phyloP scores from a whole-genome alignment of 2,888 invertebrate species.

The Diaprepes abbreviatus region DNA sequence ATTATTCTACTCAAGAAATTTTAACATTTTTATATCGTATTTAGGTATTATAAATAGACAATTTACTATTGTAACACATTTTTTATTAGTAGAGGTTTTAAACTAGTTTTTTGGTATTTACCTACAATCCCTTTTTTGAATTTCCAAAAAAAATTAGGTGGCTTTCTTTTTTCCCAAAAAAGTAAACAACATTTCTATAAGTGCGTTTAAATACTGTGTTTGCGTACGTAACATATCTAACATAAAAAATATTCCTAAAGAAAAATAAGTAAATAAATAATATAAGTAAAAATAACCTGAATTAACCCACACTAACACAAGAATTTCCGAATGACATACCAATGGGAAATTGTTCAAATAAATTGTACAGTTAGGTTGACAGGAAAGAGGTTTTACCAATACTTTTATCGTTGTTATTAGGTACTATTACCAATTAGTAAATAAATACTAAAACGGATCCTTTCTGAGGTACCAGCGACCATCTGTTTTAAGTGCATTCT shows the following conservation, averaged over 20 bases:
- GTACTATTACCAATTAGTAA: conserved; percentile 37
- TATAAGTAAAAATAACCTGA: too few relatives aligned
- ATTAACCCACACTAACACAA: too few relatives aligned
- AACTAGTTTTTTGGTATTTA: not conserved
- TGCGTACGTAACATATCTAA: too few relatives aligned
- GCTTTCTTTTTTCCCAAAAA: too few relatives aligned
- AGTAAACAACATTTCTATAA: too few relatives aligned
- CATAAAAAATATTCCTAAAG: too few relatives aligned
- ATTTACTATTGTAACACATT: conserved; percentile 7
- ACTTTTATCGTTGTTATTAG: conserved; percentile 3
- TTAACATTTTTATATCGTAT: not conserved
- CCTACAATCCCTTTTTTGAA: not conserved
- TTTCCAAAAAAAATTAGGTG: not conserved
- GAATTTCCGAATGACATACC: not conserved
- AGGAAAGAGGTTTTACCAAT: not conserved
- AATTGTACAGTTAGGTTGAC: not conserved
- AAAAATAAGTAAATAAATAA: too few relatives aligned
- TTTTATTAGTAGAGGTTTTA: not conserved
- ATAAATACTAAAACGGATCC: conserved; percentile 39
- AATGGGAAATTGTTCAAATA: not conserved
- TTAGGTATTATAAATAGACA: not conserved
- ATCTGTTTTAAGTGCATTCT: conserved; percentile 26
- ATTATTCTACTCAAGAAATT: conserved; percentile 3
- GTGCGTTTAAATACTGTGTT: too few relatives aligned
- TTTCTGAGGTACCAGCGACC: conserved; percentile 26